Conservation (phyloP, 2,888 invertebrate genomes). For the Eustalomyia histrio region DNA sequence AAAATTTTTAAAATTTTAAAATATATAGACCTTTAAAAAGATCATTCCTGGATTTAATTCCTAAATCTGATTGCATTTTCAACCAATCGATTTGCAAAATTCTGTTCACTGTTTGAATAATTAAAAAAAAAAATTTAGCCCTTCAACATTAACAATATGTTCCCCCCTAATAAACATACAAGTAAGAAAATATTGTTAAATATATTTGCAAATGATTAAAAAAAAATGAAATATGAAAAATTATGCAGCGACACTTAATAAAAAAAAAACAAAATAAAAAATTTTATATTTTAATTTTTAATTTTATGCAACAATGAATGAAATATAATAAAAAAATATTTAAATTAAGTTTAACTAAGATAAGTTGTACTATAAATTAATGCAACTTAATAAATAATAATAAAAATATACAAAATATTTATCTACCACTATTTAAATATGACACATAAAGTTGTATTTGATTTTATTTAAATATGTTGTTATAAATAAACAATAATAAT, state of each 20-base stretch:
- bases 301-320: slow-evolving; percentile 49
- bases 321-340: slow-evolving; percentile 54
- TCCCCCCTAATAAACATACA: no score
- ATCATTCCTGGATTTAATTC: no score
- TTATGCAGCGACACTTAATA: slow-evolving; percentile 59
- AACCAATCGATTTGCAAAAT: no score
- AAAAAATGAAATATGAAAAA: background rate
- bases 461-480: background rate
- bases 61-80: no score
- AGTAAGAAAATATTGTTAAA: no score
- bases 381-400: slow-evolving; percentile 53
- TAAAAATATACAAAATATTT: background rate
- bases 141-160: no score
- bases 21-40: no score
- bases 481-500: background rate
- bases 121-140: no score
- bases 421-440: background rate
- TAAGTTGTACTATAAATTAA: slow-evolving; percentile 50
- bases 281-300: slow-evolving; percentile 43
- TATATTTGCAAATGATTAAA: no score
- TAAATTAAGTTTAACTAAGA: slow-evolving; percentile 25
- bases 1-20: no score
- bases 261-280: slow-evolving; percentile 55
- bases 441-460: background rate
- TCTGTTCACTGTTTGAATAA: no score